Evolutionary conservation across 2,113 vertebrate species (phyloP).

Genomic region (Bos indicus): DNA sequence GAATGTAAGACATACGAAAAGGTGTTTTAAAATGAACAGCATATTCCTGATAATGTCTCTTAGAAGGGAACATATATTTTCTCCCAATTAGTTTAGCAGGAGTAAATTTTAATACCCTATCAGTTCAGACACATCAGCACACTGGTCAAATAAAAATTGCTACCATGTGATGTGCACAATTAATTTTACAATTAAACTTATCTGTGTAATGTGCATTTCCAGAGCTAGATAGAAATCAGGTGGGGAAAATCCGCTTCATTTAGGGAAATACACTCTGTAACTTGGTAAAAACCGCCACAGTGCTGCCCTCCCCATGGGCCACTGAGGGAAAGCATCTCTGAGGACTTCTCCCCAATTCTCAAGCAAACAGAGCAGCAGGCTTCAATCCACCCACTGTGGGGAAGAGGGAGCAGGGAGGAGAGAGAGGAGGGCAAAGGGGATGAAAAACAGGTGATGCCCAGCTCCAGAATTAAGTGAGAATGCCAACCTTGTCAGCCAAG

Average conservation of each 20-base stretch:
- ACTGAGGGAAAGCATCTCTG: neutral
- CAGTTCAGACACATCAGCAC: slow-evolving; percentile 65
- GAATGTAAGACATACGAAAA: slow-evolving; percentile 70
- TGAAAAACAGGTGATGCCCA: slow-evolving; percentile 23
- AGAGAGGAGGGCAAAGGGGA: neutral
- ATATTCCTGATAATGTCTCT: slow-evolving; percentile 63
- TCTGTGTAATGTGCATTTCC: neutral
- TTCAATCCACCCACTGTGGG: neutral
- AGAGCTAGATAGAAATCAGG: neutral
- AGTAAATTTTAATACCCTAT: slow-evolving; percentile 45
- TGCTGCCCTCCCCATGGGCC: neutral
- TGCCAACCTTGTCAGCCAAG: slow-evolving; percentile 74
- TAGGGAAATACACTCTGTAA: neutral
- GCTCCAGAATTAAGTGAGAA: slow-evolving; percentile 77
- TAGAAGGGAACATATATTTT: slow-evolving; percentile 70
- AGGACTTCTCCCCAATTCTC: neutral
- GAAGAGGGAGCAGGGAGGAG: neutral
- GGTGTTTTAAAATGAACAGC: slow-evolving; percentile 66
- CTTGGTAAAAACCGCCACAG: neutral
- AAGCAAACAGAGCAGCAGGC: neutral
- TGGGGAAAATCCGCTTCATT: neutral
- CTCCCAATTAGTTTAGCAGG: slow-evolving; percentile 65
- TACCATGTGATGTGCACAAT: slow-evolving; percentile 13
- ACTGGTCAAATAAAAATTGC: slow-evolving; percentile 51
- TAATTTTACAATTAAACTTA: neutral